Evolutionary conservation across 2,113 vertebrate species (phyloP).

Genomic region (Dascyllus trimaculatus): DNA sequence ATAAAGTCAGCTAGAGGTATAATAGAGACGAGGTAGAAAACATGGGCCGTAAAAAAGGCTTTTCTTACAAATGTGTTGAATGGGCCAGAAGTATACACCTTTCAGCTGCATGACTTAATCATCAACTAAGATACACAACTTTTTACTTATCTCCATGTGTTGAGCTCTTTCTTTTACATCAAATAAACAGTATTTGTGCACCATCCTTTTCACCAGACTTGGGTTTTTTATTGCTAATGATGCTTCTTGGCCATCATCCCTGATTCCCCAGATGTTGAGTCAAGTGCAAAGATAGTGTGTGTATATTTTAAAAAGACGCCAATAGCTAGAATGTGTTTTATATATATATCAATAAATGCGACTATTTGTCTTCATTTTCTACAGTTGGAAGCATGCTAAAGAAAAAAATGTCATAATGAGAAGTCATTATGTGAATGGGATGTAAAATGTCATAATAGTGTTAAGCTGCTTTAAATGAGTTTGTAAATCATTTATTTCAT

Average conservation of each 20-base stretch:
- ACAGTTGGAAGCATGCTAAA: not conserved
- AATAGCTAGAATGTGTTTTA: no score
- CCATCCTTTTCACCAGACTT: slow-evolving; percentile 1
- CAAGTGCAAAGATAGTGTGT: not conserved
- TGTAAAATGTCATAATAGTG: not conserved
- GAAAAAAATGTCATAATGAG: no score
- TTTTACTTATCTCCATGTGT: not conserved
- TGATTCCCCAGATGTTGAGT: slow-evolving; percentile 14
- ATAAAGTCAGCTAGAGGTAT: slow-evolving; percentile 86
- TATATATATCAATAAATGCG: no score
- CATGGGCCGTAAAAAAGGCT: not conserved
- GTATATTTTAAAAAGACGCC: no score
- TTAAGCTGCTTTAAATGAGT: not conserved
- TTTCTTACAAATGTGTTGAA: slow-evolving; percentile 76
- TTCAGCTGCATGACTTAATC: slow-evolving; percentile 16
- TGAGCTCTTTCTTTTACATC: not conserved
- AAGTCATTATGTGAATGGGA: not conserved
- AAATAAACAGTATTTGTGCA: no score
- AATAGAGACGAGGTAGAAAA: slow-evolving; percentile 72
- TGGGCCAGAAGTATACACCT: slow-evolving; percentile 18
- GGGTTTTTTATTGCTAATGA: slow-evolving; percentile 13
- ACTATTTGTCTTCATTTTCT: not conserved
- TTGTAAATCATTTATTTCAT: not conserved
- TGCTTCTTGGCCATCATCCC: slow-evolving; percentile 22
- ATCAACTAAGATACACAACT: slow-evolving; percentile 3